A percentile compares a stretch with the other conserved stretches of the same genome.
Evolutionary conservation across 1,140 invertebrate species (phyloP).

Genomic region (Nymphalis io): DNA sequence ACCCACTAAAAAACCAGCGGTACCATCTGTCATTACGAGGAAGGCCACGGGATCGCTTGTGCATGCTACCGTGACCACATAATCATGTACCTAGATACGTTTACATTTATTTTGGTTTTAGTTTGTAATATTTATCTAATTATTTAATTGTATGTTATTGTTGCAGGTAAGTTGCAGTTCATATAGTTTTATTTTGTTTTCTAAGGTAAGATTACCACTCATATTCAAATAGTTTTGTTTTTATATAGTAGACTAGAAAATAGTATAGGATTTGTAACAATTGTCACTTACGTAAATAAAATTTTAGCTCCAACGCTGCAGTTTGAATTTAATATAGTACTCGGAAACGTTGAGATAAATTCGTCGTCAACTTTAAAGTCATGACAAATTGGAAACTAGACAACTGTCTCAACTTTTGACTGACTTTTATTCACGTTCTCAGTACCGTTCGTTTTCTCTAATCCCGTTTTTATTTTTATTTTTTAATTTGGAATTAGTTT

Average conservation of each 20-base stretch:
- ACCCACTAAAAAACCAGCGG: too few species aligned
- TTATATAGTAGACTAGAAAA: too few species aligned
- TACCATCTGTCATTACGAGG: too few species aligned
- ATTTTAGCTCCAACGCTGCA: background rate
- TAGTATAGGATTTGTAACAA: too few species aligned
- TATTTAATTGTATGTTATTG: background rate
- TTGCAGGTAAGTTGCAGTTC: background rate
- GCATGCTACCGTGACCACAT: too few species aligned
- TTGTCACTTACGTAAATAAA: background rate
- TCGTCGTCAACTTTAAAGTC: conserved; percentile 7
- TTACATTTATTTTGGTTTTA: too few species aligned
- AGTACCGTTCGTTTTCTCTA: background rate
- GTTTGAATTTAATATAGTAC: conserved; percentile 4
- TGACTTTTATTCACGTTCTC: background rate
- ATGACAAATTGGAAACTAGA: conserved; percentile 6
- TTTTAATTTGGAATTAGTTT: background rate
- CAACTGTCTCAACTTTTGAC: background rate
- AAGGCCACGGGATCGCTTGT: too few species aligned
- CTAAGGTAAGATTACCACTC: too few species aligned
- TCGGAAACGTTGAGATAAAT: background rate
- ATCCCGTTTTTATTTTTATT: background rate
- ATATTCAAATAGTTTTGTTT: too few species aligned
- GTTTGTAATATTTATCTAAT: too few species aligned
- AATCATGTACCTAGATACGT: too few species aligned
- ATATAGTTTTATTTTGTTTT: too few species aligned